Evolutionary conservation across 2,113 vertebrate species (phyloP).

Genomic region (Sylvia atricapilla): DNA sequence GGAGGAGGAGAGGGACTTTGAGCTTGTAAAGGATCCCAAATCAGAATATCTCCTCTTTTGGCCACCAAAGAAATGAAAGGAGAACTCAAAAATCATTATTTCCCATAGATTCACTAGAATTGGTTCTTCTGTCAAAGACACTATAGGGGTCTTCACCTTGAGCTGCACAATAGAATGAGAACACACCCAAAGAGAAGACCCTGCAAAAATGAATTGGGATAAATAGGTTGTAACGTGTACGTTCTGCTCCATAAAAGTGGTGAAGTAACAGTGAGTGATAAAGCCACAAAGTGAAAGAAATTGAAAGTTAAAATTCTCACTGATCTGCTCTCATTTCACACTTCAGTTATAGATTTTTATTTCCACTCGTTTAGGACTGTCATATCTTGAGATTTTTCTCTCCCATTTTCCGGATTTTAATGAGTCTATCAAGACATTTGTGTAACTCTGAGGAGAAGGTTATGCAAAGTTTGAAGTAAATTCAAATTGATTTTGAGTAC

Average conservation of each 20-base stretch:
- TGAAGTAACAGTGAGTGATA: neutral
- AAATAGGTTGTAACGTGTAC: neutral
- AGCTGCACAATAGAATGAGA: neutral
- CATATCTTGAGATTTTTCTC: conserved; percentile 8
- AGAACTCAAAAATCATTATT: neutral
- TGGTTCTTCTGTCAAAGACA: neutral
- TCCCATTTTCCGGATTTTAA: conserved; percentile 30
- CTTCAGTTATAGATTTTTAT: neutral
- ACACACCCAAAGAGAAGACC: neutral
- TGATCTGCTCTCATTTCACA: neutral
- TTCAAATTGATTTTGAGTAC: conserved; percentile 29
- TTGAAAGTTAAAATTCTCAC: conserved; percentile 8
- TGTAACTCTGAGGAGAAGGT: conserved; percentile 21
- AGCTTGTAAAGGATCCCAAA: neutral
- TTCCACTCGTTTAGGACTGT: neutral
- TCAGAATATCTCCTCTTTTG: neutral
- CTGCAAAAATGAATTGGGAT: neutral
- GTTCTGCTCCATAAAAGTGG: neutral
- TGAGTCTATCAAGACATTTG: conserved; percentile 38
- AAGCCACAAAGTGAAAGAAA: conserved; percentile 6
- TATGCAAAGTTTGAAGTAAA: conserved; percentile 51
- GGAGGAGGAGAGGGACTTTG: neutral
- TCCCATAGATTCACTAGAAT: neutral
- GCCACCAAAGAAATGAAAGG: neutral
- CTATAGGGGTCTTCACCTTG: fast-evolving